These are phyloP conservation scores for Tetranychus truncatus DNA, from an alignment of 2,888 invertebrate species.

Conservation along the genomic window DNA sequence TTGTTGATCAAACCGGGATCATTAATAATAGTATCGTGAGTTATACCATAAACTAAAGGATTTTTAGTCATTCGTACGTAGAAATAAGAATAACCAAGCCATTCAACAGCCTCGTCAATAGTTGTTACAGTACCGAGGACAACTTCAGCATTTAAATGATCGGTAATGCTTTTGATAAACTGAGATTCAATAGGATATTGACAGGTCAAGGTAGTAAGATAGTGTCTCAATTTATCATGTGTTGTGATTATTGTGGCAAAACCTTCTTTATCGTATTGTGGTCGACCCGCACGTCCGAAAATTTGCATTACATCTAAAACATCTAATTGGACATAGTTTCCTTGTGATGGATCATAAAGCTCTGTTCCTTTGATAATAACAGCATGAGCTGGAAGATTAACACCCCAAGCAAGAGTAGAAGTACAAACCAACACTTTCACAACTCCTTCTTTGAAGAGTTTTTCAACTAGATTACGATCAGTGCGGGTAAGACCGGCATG, in stretches of 20 bases:
- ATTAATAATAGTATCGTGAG: conserved; percentile 38
- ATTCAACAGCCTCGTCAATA: conserved; percentile 84
- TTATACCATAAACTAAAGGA: conserved; percentile 56
- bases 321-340: conserved; percentile 79
- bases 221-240: conserved; percentile 76
- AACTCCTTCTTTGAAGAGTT: conserved; percentile 67
- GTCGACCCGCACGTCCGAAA: conserved; percentile 92
- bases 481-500: conserved; percentile 83
- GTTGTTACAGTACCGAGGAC: conserved; percentile 88
- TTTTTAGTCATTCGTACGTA: conserved; percentile 83
- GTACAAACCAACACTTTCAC: conserved; percentile 81
- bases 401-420: conserved; percentile 96
- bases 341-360: conserved; percentile 87
- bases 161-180: conserved; percentile 71
- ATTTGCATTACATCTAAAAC: conserved; percentile 95
- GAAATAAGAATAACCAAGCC: conserved; percentile 92
- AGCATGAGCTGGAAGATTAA: conserved; percentile 94
- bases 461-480: conserved; percentile 73
- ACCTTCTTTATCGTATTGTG: conserved; percentile 86
- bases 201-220: conserved; percentile 76
- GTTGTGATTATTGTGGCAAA: conserved; percentile 86
- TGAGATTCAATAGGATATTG: conserved; percentile 97
- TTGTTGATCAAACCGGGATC: conserved; percentile 61
- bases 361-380: conserved; percentile 64
- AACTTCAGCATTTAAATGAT: conserved; percentile 95